Evolutionary conservation across 30 jellyfish, hydroid and myxozoan species (phyloP), one percentile per base, ranked within the genome.

Genomic region (Pseudorhiza aurosa): DNA sequence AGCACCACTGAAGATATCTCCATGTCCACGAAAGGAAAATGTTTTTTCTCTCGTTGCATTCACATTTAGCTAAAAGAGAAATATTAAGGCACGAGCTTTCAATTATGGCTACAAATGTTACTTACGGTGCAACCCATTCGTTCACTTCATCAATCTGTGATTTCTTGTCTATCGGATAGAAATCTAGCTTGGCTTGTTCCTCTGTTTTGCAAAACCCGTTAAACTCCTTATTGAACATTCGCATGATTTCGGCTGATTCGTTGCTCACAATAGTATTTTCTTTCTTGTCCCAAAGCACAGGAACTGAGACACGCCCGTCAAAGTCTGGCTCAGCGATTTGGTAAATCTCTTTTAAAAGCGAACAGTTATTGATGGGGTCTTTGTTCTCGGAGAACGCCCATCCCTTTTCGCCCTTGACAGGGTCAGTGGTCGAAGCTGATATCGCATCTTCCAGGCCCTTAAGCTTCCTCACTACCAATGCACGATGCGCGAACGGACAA

Each of bases 401-500:
- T 8, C 97, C 94, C 29, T 55, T 76, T 33, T 68, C 97, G 18
- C 37, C 88, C 46, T 43, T 72, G 29, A 64, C 65, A 14, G 90
- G 85, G 83, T 93, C 93, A 12, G 79, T 85, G 0, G 85, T 27
- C 6, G 87, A 80, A 24, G 88, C 55, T 18, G 99, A 30, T 0
- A 93, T 72, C 19, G 82, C 97, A 36, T 93, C 95, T 65, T 93
- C 96, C 31, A 93, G 68, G 72, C 91, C 95, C 88, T 91, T 80
- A 57, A 80, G 69, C 25, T 32, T 80, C 30, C 91, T 30, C 15
- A 77, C 77, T 8, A 80, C 50, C 68, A 80, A 36, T 15, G 81
- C 75, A 74, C 96, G 77, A 58, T 77, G 88, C 3, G 98, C 98
- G 46, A 76, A 91, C 1, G 98, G 98, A 71, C 98, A 91, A 1